Evolutionary conservation across 2,113 vertebrate species (phyloP).

Genomic region (Varanus salvator): DNA sequence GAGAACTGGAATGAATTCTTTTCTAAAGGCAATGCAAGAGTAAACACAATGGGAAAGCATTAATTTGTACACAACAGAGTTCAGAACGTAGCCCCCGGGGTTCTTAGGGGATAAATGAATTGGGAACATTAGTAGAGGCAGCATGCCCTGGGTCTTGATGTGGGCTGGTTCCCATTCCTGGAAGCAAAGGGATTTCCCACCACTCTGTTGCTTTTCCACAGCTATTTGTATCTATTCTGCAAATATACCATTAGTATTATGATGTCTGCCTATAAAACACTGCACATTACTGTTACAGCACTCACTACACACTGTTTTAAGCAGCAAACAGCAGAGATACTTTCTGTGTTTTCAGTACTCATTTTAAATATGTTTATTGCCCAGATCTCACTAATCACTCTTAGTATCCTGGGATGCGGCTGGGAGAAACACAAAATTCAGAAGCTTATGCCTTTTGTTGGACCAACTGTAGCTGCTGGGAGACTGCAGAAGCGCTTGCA

Average conservation of each 20-base stretch:
- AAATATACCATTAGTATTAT: background rate
- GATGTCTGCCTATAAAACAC: conserved; percentile 6
- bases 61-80: conserved; percentile 1
- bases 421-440: background rate
- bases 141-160: background rate
- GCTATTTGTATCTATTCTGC: background rate
- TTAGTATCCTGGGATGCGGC: background rate
- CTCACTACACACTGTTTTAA: background rate
- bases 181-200: background rate
- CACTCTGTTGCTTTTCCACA: background rate
- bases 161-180: background rate
- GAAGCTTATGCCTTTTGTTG: background rate
- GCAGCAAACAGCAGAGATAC: background rate
- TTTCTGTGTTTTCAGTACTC: background rate
- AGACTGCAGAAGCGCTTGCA: background rate
- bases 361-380: conserved; percentile 22
- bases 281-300: conserved; percentile 4
- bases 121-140: conserved; percentile 11
- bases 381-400: background rate
- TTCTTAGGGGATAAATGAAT: background rate
- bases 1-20: conserved; percentile 34
- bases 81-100: background rate
- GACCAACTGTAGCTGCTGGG: background rate
- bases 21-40: conserved; percentile 54
- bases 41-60: conserved; percentile 34